Percentiles rank a stretch among this genome's conserved stretches.
These are phyloP conservation scores for Malacosoma neustria DNA, from an alignment of 2,888 invertebrate species.

Conservation along the genomic window DNA sequence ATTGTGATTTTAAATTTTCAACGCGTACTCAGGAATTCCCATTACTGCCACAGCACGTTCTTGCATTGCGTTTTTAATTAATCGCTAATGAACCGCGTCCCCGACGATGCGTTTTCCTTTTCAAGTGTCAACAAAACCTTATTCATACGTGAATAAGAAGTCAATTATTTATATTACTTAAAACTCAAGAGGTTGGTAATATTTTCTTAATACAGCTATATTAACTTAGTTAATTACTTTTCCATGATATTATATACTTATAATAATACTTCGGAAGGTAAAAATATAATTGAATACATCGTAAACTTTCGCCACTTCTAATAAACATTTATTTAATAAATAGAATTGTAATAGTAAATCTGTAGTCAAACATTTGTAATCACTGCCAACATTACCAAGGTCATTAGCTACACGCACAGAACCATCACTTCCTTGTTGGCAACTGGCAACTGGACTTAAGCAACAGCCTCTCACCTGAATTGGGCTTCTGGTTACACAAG, in stretches of 20 bases:
- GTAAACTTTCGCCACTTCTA: too few relatives aligned
- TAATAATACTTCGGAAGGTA: too few relatives aligned
- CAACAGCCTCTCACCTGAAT: constrained; percentile 65
- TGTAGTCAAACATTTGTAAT: constrained; percentile 37
- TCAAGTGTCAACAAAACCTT: not conserved
- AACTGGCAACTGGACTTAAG: constrained; percentile 43
- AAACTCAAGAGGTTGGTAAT: too few relatives aligned
- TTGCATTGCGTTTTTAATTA: not conserved
- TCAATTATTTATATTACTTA: too few relatives aligned
- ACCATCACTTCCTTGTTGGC: constrained; percentile 65
- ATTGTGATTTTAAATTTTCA: too few relatives aligned
- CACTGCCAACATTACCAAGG: constrained; percentile 41
- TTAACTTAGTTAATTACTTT: too few relatives aligned
- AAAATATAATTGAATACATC: too few relatives aligned
- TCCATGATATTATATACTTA: too few relatives aligned
- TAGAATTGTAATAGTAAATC: too few relatives aligned
- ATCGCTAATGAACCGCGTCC: not conserved
- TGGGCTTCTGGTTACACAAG: constrained; percentile 45
- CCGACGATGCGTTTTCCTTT: not conserved
- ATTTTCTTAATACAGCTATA: too few relatives aligned
- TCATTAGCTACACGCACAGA: constrained; percentile 50
- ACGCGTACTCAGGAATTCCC: not conserved
- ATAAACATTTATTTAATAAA: too few relatives aligned
- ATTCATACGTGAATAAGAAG: not conserved
- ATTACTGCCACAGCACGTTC: constrained; percentile 5